Evolutionary conservation across 1,140 invertebrate genomes (phyloP), one percentile per base, ranked within the genome.

Genomic region (Trichogramma pretiosum): DNA sequence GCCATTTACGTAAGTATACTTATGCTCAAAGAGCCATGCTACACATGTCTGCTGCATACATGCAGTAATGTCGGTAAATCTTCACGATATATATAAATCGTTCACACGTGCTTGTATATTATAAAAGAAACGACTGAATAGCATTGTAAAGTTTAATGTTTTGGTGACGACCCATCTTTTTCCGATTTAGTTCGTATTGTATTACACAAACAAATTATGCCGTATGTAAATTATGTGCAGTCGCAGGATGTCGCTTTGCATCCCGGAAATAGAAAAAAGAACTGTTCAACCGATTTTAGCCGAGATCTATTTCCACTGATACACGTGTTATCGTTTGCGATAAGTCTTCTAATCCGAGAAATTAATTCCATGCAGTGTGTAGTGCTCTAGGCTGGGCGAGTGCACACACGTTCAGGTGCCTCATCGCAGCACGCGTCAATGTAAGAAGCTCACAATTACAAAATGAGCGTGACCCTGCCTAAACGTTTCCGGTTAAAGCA

Each of bases 261-360:
- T n/a, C n/a, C n/a, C n/a, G n/a, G n/a, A n/a, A n/a, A n/a, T n/a
- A n/a, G n/a, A n/a, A n/a, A n/a, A n/a, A n/a, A n/a, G n/a, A n/a
- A n/a, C n/a, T n/a, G n/a, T n/a, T 68, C 60, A 68, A 56, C 57
- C 48, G 56, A 57, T 57, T 56, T 63, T 63, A 64, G 61, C 62
- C 60, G 49, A 53, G 57, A 61, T 69, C 53, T 50, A 52, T 7
- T 8, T 21, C 34, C 28, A 38, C 14, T 17, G 14, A 24, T 38
- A n/a, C 16, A 7, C 28, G 17, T 8, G 4, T n/a, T 35, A 50
- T 44, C 41, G 33, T 5, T 30, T 48, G 55, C 62, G 64, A 70
- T 67, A 66, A 68, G 57, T n/a, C n/a, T n/a, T n/a, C 62, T 71
- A 68, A 70, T 70, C 68, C 64, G 52, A 67, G 64, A 70, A 68